Evolutionary conservation across 1,140 invertebrate genomes (phyloP).

Genomic region (Drosophila nasuta): DNA sequence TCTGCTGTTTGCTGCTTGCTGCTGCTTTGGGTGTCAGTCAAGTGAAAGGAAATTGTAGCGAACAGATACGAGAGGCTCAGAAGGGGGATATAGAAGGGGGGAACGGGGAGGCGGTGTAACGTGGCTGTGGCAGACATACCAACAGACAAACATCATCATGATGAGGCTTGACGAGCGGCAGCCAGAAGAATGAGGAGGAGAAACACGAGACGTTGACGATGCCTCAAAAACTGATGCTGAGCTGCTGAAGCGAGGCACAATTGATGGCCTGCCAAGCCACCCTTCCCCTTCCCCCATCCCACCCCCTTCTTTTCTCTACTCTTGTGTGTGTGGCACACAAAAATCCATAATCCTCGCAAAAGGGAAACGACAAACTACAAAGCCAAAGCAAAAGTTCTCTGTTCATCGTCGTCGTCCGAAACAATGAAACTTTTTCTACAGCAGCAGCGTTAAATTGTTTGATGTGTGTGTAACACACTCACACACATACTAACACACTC

Average conservation of each 20-base stretch:
- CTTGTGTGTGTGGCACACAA: constrained; percentile 61
- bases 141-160: constrained; percentile 80
- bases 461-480: constrained; percentile 34
- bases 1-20: constrained; percentile 14
- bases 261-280: constrained; percentile 70
- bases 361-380: constrained; percentile 80
- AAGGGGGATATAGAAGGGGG: not conserved
- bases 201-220: constrained; percentile 17
- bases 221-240: constrained; percentile 18
- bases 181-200: constrained; percentile 11
- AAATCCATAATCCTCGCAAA: constrained; percentile 80
- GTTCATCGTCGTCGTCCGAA: constrained; percentile 14
- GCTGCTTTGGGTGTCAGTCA: constrained; percentile 76
- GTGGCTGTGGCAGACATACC: constrained; percentile 68
- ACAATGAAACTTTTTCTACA: constrained; percentile 78
- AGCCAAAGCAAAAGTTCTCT: constrained; percentile 51
- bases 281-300: not conserved
- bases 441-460: constrained; percentile 56
- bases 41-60: constrained; percentile 82
- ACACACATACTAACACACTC: constrained; percentile 2
- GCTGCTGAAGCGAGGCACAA: constrained; percentile 52
- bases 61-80: constrained; percentile 25
- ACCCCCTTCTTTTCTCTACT: not conserved
- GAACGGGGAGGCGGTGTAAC: not conserved
- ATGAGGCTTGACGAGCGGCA: constrained; percentile 35